Base-by-base conservation (phyloP, 2,797 vertebrate genomes). In the Tolypeutes matacus region DNA sequence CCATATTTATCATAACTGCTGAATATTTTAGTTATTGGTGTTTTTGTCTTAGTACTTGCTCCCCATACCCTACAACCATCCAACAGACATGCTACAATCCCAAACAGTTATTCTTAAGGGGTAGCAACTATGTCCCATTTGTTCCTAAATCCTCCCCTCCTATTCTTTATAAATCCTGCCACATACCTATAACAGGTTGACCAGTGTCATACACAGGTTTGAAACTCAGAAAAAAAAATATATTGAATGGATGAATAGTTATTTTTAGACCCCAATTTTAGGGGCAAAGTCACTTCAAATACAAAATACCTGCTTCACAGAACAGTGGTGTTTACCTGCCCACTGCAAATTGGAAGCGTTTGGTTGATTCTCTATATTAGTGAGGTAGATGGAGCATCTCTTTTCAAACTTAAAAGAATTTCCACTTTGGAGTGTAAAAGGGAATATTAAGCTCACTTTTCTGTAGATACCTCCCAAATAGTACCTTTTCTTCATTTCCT, bases 181-280 rank as follows among this genome's bases (percentile, higher is more conserved):
- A n/a, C n/a, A 17, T 21, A 49, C 31, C 11, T 39, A 0, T n/a
- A 23, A 23, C 17, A 72, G 39, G 60, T 60, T 36, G 23, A 36
- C 51, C 7, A 25, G 27, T 42, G 3, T 69, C 23, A 1, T 42
- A 29, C n/a, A 25, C 18, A 69, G 39, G 18, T 39, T 78, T 56
- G 29, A 56, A 53, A 65, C 34, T 69, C 51, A 25, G 42, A 20
- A 60, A 70, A 64, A 64, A 39, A 39, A 56, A 87, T 60, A 31
- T 80, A 36, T 17, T 78, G 34, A 89, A 20, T 76, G 21, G 46
- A 31, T 65, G n/a, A 65, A 51, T 34, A 62, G 14, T 85, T 92
- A 80, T 36, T 94, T 92, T 69, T 64, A 72, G 65, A 83, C 4
- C 86, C 62, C n/a, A 72, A 58, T 92, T 92, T 89, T 62, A 89